These are phyloP conservation scores for Geophilus truncorum DNA, from an alignment of 2,888 invertebrate species.

Conservation along the genomic window DNA sequence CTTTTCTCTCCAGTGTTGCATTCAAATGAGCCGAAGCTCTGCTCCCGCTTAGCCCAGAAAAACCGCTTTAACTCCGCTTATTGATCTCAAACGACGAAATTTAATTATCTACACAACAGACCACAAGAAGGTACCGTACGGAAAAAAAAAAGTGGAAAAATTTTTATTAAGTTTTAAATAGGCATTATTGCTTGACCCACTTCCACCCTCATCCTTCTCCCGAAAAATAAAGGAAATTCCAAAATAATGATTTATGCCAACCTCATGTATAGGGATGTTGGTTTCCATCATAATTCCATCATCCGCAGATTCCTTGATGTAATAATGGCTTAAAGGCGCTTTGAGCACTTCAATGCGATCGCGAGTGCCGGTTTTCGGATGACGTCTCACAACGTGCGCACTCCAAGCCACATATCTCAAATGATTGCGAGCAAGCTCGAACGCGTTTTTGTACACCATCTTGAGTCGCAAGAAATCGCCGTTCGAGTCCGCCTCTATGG, in stretches of 20 bases:
- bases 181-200: too few relatives aligned
- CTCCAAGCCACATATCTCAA: conserved; percentile 67
- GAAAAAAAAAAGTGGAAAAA: too few relatives aligned
- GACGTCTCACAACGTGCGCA: conserved; percentile 59
- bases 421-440: conserved; percentile 73
- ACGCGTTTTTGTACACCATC: conserved; percentile 68
- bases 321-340: conserved; percentile 71
- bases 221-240: neutral
- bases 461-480: conserved; percentile 68
- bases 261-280: conserved; percentile 66
- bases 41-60: too few relatives aligned
- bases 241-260: conserved; percentile 42
- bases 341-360: conserved; percentile 64
- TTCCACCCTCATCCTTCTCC: neutral
- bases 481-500: conserved; percentile 69
- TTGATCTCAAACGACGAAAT: too few relatives aligned
- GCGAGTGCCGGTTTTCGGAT: conserved; percentile 57
- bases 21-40: too few relatives aligned
- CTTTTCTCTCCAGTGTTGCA: too few relatives aligned
- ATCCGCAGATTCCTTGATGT: conserved; percentile 70
- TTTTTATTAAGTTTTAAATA: too few relatives aligned
- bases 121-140: too few relatives aligned
- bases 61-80: too few relatives aligned
- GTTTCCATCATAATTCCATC: conserved; percentile 78
- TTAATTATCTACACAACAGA: too few relatives aligned